Base-by-base conservation (phyloP, 2,888 invertebrate genomes). In the Liodrosophila aerea region DNA sequence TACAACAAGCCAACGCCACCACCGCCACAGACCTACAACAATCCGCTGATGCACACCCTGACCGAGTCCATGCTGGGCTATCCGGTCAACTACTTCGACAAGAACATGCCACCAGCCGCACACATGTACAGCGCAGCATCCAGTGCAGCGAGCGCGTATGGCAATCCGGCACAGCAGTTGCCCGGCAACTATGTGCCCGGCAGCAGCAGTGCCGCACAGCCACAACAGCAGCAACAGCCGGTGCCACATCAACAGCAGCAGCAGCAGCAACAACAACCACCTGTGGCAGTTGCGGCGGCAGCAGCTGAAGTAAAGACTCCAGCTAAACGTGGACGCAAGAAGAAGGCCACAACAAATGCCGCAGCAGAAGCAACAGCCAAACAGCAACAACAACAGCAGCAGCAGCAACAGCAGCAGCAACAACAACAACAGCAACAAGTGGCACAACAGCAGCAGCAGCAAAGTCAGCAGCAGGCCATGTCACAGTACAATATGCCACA, bases 31-130 rank as follows among this genome's bases (percentile, higher is more conserved):
- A 87, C 89, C 16, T 88, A 87, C 49, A 88, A 87, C 60, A 89
- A 88, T 63, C 87, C 88, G 0, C 22, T 88, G 30, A 74, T 89
- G 63, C 89, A 89, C 58, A 76, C 88, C 0, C 71, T 89, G 1
- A 80, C 89, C 7, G 88, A 89, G 40, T 85, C 87, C 9, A 85
- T 90, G 65, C 22, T 90, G 36, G 86, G 87, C 1, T 75, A 89
- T 53, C 64, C 85, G 1, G 81, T 80, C 5, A 74, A 84, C 44
- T 93, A 92, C 73, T 92, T 92, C 61, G 92, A 93, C 44, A 93
- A 93, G 85, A 90, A 90, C 18, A 92, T 91, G 87, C 92, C 92
- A 80, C 92, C 92, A 87, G 92, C 92, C 0, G 92, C 92, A 0
- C 92, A 92, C 49, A 92, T 93, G 90, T 93, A 92, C 74, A 92